These are phyloP conservation scores for Prinia subflava DNA, from an alignment of 2,113 vertebrate genomes.

Conservation along the genomic window DNA sequence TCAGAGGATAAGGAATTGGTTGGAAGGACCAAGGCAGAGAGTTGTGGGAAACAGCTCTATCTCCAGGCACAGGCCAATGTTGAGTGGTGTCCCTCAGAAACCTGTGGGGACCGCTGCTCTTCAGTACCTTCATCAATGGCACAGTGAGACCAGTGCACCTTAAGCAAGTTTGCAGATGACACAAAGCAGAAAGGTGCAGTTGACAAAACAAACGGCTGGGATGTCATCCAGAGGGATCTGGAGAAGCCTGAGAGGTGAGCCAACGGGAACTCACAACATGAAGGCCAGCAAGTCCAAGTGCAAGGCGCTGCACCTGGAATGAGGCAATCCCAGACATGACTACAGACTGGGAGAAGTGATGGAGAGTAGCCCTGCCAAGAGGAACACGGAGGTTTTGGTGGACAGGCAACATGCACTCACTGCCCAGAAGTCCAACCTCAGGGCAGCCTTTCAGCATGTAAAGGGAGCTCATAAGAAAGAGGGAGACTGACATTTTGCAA, in stretches of 20 bases:
- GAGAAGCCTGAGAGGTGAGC: not conserved
- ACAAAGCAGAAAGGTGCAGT: not conserved
- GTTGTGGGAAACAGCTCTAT: not conserved
- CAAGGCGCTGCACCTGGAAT: not conserved
- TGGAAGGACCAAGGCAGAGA: not conserved
- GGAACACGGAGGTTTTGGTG: not conserved
- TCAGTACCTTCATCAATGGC: not conserved
- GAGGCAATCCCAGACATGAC: not conserved
- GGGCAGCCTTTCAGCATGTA: not conserved
- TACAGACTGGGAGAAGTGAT: not conserved
- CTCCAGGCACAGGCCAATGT: rapidly evolving
- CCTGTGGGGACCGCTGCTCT: rapidly evolving
- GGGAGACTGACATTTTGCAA: not conserved
- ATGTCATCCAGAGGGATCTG: not conserved
- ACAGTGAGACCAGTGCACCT: not conserved
- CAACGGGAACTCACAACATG: not conserved
- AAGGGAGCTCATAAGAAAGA: not conserved
- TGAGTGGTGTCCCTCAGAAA: not conserved
- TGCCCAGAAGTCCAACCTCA: not conserved
- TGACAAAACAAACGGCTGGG: not conserved
- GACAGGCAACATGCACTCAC: not conserved
- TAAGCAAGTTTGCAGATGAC: not conserved
- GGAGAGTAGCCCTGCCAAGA: not conserved
- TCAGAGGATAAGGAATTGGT: not conserved
- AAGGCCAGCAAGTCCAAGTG: not conserved